Evolutionary conservation across 30 jellyfish, hydroid and myxozoan species (phyloP).

Genomic region (Cassiopea andromeda): DNA sequence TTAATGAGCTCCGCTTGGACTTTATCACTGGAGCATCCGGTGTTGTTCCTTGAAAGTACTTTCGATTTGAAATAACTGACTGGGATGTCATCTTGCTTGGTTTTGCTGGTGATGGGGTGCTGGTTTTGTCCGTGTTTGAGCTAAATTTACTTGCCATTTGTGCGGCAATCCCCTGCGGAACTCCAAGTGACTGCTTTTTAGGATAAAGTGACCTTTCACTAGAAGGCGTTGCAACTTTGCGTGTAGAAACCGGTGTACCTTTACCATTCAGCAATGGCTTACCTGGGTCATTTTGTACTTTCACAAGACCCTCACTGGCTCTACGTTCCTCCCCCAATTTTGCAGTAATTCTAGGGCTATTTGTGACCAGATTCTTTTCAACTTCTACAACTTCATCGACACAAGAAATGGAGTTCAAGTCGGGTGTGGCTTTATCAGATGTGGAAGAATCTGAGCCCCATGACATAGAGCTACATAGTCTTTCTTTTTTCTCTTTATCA

Average conservation of each 20-base stretch:
- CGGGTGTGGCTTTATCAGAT: conserved; percentile 63
- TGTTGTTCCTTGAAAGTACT: conserved; percentile 15
- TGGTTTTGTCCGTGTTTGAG: conserved; percentile 37
- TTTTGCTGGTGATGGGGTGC: conserved; percentile 33
- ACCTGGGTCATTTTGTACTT: conserved; percentile 9
- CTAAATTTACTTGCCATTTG: conserved; percentile 95
- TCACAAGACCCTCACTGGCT: neutral
- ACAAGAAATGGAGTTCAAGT: conserved; percentile 5
- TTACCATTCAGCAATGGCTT: neutral
- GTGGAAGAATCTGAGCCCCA: conserved; percentile 66
- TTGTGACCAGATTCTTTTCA: neutral
- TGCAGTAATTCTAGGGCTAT: neutral
- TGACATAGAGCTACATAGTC: conserved; percentile 18
- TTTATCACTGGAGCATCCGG: conserved; percentile 13
- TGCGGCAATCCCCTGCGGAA: conserved; percentile 96
- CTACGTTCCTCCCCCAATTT: neutral
- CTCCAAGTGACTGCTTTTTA: conserved; percentile 64
- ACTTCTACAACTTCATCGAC: neutral
- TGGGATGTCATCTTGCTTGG: conserved; percentile 41
- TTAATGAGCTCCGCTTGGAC: conserved; percentile 7
- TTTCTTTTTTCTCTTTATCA: conserved; percentile 2
- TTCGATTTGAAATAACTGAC: conserved; percentile 28
- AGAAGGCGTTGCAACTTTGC: conserved; percentile 47
- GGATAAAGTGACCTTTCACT: conserved; percentile 49
- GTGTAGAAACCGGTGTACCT: neutral